Base-by-base conservation (phyloP, 2,888 invertebrate species). In the Caenorhabditis plicata region DNA sequence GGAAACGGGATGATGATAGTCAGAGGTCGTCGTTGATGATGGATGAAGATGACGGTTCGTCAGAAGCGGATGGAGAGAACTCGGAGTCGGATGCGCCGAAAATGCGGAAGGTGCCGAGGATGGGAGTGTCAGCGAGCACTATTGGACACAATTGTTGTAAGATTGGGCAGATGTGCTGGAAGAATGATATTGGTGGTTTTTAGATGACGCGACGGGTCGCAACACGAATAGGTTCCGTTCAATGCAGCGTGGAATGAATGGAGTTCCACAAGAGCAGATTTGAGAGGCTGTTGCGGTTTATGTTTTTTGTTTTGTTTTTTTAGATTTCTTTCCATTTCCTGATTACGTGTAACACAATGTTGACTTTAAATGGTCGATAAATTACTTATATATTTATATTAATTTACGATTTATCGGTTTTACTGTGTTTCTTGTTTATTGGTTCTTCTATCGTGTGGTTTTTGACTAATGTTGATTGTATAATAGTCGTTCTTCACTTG, bases 21-120 rank as follows among this genome's bases (percentile, higher is more conserved):
- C 71, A 71, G 20, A 61, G 71, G 11, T 71, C 71, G 20, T 71
- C 71, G 2, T 40, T 71, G 19, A 68, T 71, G 67, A 53, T 65
- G 44, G 71, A 68, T 25, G 67, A 65, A 13, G 62, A 61, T 17
- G 64, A 60, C 19, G 58, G 53, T 13, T 68, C 67, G 29, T 68
- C 67, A 7, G 68, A 68, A 47, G 69, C 68, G 13, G 68, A 69
- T 44, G 66, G 61, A 20, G 71, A 68, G 53, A 61, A 61, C 20
- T 67, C 65, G 4, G 67, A 66, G 32, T 60, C 54, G 25, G 63
- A 67, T 9, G 58, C 40, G 20, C 62, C 67, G 13, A 47, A 50
- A 13, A 41, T 55, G 8, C 44, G 68, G 20, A 61, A 64, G 31
- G 62, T 69, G 27, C 68, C 68, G 13, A 32, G 63, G 27, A 68